Evolutionary conservation across 1,140 invertebrate species (phyloP).

Genomic region (Apis florea): DNA sequence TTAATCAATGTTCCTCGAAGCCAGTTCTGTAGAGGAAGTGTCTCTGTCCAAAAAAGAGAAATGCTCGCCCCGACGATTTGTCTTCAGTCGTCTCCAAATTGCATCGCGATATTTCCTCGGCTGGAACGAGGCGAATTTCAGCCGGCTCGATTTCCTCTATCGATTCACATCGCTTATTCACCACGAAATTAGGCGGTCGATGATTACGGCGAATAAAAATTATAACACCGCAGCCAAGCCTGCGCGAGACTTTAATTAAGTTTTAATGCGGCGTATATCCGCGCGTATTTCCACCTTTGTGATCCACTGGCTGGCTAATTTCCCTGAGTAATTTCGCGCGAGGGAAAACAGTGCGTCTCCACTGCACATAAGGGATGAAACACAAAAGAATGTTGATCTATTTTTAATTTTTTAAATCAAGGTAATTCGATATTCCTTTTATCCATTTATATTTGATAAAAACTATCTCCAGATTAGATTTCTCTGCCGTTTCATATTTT

Average conservation of each 20-base stretch:
- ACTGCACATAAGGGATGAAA: neutral
- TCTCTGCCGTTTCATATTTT: no score
- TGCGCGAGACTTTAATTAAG: slow-evolving; percentile 21
- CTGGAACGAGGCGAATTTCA: neutral
- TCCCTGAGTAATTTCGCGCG: neutral
- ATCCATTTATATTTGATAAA: no score
- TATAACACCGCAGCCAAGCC: no score
- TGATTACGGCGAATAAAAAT: slow-evolving; percentile 26
- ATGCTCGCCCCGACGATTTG: slow-evolving; percentile 56
- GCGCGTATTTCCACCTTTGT: neutral
- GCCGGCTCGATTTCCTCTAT: neutral
- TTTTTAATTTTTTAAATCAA: no score
- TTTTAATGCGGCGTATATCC: slow-evolving; percentile 36
- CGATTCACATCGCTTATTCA: neutral
- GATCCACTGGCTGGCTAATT: neutral
- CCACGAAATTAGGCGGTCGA: neutral
- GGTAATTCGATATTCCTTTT: no score
- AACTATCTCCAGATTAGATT: no score
- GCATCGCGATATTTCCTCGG: slow-evolving; percentile 55
- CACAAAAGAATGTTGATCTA: neutral
- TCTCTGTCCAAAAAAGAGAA: slow-evolving; percentile 39
- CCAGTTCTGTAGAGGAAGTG: neutral
- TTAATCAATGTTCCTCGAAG: slow-evolving; percentile 60
- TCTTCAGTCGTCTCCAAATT: slow-evolving; percentile 54
- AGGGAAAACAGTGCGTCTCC: neutral